Conservation (phyloP, 1,140 invertebrate species). For the Rhizoglyphus robini region DNA sequence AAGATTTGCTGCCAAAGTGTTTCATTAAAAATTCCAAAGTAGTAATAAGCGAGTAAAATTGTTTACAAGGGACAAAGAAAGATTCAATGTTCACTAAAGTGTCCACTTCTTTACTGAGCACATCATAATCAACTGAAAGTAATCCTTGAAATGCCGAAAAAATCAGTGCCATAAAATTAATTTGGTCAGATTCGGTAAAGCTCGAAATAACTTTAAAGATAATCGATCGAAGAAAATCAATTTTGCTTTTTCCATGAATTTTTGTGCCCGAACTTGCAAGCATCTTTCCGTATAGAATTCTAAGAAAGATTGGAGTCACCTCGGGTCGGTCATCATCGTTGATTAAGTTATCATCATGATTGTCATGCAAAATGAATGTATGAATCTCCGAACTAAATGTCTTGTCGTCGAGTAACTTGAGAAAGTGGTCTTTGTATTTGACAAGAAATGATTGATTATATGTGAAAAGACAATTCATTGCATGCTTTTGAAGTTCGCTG, state of each 20-base stretch:
- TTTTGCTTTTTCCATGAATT: constrained; percentile 54
- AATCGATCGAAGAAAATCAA: constrained; percentile 51
- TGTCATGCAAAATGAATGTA: constrained; percentile 47
- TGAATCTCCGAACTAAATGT: constrained; percentile 65
- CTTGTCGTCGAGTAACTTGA: constrained; percentile 65
- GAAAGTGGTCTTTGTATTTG: constrained; percentile 59
- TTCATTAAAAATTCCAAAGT: constrained; percentile 58
- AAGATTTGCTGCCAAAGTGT: constrained; percentile 63
- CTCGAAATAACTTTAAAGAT: constrained; percentile 72
- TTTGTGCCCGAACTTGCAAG: constrained; percentile 51
- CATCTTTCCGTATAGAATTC: constrained; percentile 79
- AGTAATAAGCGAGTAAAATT: constrained; percentile 17
- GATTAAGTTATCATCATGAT: constrained; percentile 50
- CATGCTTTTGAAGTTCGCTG: constrained; percentile 59
- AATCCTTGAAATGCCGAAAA: constrained; percentile 56
- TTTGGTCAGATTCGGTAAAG: constrained; percentile 57
- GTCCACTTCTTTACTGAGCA: not conserved
- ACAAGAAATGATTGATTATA: constrained; percentile 62
- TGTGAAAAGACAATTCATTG: constrained; percentile 65
- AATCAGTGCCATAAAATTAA: constrained; percentile 63
- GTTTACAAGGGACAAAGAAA: constrained; percentile 10
- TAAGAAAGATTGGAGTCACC: constrained; percentile 63
- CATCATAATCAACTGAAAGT: constrained; percentile 34
- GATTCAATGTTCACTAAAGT: not conserved
- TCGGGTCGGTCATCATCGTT: constrained; percentile 53